Evolutionary conservation across 2,113 vertebrate genomes (phyloP).

Genomic region (Panthera uncia): DNA sequence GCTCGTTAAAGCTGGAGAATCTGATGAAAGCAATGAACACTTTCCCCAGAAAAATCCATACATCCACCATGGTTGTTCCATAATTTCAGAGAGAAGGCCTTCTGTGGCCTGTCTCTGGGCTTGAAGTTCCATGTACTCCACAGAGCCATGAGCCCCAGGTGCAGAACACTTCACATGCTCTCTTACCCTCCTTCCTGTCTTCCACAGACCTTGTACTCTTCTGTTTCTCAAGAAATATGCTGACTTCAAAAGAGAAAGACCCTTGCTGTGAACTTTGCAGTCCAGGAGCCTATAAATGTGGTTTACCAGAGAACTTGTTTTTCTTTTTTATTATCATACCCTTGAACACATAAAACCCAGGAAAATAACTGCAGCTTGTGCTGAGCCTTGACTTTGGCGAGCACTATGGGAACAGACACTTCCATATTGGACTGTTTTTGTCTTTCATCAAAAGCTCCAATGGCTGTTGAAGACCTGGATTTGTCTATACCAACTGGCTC

Average conservation of each 20-base stretch:
- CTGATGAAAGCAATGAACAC: not conserved
- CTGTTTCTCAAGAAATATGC: not conserved
- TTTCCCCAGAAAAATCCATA: not conserved
- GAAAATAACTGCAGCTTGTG: not conserved
- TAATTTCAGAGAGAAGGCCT: not conserved
- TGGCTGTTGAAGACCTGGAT: not conserved
- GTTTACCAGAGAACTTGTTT: not conserved
- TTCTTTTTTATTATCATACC: not conserved
- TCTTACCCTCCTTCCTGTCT: not conserved
- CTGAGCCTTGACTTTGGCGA: not conserved
- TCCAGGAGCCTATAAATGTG: not conserved
- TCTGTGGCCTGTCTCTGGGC: not conserved
- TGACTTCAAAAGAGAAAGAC: constrained; percentile 28
- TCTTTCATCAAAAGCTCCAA: not conserved
- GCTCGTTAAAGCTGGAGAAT: not conserved
- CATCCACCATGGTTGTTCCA: not conserved
- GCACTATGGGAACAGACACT: not conserved
- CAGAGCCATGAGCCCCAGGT: not conserved
- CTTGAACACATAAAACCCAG: constrained; percentile 12
- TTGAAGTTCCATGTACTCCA: not conserved
- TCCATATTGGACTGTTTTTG: not conserved
- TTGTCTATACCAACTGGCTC: rapidly evolving
- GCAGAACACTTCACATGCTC: not conserved
- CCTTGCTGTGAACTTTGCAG: not conserved
- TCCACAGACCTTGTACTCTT: not conserved